Evolutionary conservation across 2,888 invertebrate genomes (phyloP), one percentile per base, ranked within the genome.

Genomic region (Mongoloraphidia duomilia): DNA sequence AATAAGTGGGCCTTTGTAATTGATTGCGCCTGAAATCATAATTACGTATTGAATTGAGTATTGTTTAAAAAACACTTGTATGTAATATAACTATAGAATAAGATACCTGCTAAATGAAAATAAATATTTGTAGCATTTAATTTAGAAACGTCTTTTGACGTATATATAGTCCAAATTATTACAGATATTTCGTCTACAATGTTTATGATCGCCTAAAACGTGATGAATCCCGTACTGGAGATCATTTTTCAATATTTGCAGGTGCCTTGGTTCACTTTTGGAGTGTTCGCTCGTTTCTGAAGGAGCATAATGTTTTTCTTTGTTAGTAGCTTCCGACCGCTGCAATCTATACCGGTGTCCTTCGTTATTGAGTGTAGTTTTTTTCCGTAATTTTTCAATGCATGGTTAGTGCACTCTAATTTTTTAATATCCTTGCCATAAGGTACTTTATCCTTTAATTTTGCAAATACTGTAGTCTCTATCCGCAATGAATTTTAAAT

Each of bases 371-470:
- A 50, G 8, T 42, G 34, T 12, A 56, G 47, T n/a, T 47, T 39
- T 41, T 55, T 56, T 8, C 54, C 54, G 41, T 55, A 57, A 50
- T 57, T 57, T 49, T 56, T 57, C 13, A 58, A 11, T 8, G 49
- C 50, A 47, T 56, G 56, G 43, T 57, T 58, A 9, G 54, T 52
- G 40, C 56, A 57, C 39, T 54, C 53, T 34, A 54, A 44, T 53
- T 58, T 55, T 41, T 43, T 40, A 9, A 56, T 50, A 12, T 53
- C 47, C 17, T 44, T 41, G 3, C 57, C 56, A 51, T 59, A 58
- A 34, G 52, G 35, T 11, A 59, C 57, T 13, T 44, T 53, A 43
- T 52, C 33, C 36, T 49, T 46, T 33, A 57, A 43, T 47, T 55
- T 55, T 11, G 47, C 39, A 47, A 49, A 52, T 3, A n/a, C n/a